phyloP scores from a whole-genome alignment of 2,888 invertebrate species.

The Tridacna gigas region DNA sequence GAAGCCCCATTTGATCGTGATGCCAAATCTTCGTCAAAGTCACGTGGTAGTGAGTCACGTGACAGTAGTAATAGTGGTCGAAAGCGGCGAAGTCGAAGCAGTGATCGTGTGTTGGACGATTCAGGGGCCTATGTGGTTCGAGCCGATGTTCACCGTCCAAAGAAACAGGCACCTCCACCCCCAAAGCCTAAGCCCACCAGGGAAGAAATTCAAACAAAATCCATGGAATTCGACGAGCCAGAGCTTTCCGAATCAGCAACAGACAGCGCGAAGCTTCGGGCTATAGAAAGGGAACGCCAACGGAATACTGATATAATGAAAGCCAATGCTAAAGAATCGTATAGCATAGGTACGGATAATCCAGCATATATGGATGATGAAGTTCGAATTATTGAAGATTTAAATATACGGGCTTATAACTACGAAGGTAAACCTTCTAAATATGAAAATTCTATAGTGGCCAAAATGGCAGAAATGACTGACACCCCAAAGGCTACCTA shows the following conservation, averaged over 20 bases:
- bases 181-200: slow-evolving; percentile 43
- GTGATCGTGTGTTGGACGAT: slow-evolving; percentile 37
- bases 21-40: slow-evolving; percentile 26
- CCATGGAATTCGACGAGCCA: slow-evolving; percentile 41
- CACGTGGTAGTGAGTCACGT: slow-evolving; percentile 32
- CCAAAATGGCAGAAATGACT: slow-evolving; percentile 62
- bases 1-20: slow-evolving; percentile 59
- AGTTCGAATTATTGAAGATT: slow-evolving; percentile 24
- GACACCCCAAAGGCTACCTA: slow-evolving; percentile 60
- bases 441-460: slow-evolving; percentile 65
- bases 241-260: slow-evolving; percentile 63
- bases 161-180: slow-evolving; percentile 52
- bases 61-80: slow-evolving; percentile 23
- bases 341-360: slow-evolving; percentile 46
- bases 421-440: slow-evolving; percentile 61
- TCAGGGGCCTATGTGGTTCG: slow-evolving; percentile 32
- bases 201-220: slow-evolving; percentile 40
- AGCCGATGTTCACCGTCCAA: slow-evolving; percentile 58
- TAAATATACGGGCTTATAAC: slow-evolving; percentile 54
- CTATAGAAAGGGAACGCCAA: slow-evolving; percentile 64
- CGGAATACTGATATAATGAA: slow-evolving; percentile 28
- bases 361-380: slow-evolving; percentile 48
- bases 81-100: slow-evolving; percentile 41
- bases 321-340: slow-evolving; percentile 14
- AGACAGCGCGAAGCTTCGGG: slow-evolving; percentile 73